Conservation (phyloP, 2,888 invertebrate genomes). For the Drosophila borealis region DNA sequence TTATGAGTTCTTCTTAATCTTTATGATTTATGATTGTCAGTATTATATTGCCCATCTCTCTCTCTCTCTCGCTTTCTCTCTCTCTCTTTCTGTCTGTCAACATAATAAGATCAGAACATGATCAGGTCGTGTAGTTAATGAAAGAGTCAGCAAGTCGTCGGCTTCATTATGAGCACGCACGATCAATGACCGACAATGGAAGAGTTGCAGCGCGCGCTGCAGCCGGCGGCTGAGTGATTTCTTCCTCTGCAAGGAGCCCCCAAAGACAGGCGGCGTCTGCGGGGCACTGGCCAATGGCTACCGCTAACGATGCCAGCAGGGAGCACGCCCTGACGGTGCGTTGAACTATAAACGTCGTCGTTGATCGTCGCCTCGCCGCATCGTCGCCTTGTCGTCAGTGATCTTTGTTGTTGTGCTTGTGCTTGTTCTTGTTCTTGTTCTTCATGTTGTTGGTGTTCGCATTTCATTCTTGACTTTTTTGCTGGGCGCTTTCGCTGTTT, state of each 20-base stretch:
- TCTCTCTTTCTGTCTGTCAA: conserved; percentile 23
- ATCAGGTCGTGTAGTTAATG: conserved; percentile 64
- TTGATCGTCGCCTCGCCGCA: conserved; percentile 38
- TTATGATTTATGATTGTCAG: conserved; percentile 2
- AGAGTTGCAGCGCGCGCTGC: conserved; percentile 35
- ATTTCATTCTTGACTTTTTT: conserved; percentile 21
- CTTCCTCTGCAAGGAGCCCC: conserved; percentile 60
- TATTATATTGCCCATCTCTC: neutral
- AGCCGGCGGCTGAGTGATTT: conserved; percentile 69
- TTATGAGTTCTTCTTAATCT: neutral
- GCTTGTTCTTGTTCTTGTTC: conserved; percentile 51
- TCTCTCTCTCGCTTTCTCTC: conserved; percentile 8
- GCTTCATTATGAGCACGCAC: conserved; percentile 74
- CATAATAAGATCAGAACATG: conserved; percentile 60
- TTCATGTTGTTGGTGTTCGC: conserved; percentile 21
- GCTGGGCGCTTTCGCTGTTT: conserved; percentile 47
- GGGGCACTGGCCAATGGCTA: conserved; percentile 71
- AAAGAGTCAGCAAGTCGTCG: conserved; percentile 70
- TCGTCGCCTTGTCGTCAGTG: conserved; percentile 41
- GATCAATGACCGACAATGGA: conserved; percentile 74
- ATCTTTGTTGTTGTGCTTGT: conserved; percentile 39
- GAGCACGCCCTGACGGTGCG: conserved; percentile 68
- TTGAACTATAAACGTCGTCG: conserved; percentile 82
- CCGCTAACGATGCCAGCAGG: conserved; percentile 57
- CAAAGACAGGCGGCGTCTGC: conserved; percentile 24